Evolutionary conservation across 2,888 invertebrate genomes (phyloP), one percentile per base, ranked within the genome.

Genomic region (Venusia cambrica): DNA sequence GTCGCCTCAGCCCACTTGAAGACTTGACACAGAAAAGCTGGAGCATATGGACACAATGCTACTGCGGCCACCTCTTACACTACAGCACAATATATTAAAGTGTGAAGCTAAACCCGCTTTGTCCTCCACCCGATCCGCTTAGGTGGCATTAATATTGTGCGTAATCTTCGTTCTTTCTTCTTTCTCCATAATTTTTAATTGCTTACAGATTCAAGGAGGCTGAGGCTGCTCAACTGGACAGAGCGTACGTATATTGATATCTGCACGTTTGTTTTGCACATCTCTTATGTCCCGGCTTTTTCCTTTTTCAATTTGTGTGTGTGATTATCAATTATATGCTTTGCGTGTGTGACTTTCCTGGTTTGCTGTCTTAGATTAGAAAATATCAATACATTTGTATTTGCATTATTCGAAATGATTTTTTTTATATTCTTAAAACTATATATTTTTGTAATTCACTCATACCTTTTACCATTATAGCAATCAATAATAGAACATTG

Each of bases 151-250:
- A 67, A 68, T 56, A 57, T n/a, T 19, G 58, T 49, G 51, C 69
- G 57, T 69, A 48, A 61, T 67, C 65, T 68, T 63, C 55, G 67
- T 72, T 72, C 71, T 77, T 68, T 81, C 77, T 78, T 75, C 80
- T 80, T 78, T 80, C 79, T 79, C 81, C 83, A 81, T 81, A 80
- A 78, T 77, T 59, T 87, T 83, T 75, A 83, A 87, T 88, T 88
- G 85, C 91, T 93, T 93, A 68, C 93, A 93, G 93, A 92, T 93
- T 93, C 92, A 93, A 93, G 92, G 93, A 93, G 89, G 89, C 91
- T 75, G 93, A 93, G 90, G 92, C 91, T 79, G 92, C 93, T 70
- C 91, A 89, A 61, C 81, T 93, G 90, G 93, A 93, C 87, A 89
- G 93, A 92, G 90, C 93, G 93, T 93, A 93, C 90, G 93, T 93